Evolutionary conservation across 2,888 invertebrate genomes (phyloP).

Genomic region (Melanotus villosus): DNA sequence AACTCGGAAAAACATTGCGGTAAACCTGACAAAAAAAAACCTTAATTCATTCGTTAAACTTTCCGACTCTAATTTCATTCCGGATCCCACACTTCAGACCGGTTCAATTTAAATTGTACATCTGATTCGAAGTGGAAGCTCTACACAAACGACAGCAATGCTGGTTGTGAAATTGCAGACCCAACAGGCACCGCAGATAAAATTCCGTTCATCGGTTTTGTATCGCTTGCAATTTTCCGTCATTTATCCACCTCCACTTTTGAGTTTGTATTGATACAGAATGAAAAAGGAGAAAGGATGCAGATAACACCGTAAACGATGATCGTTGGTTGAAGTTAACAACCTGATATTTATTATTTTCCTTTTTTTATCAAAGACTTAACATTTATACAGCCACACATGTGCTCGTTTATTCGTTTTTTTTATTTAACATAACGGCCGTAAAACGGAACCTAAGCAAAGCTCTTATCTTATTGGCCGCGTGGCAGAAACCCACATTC

Average conservation of each 20-base stretch:
- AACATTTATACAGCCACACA: slow-evolving; percentile 5
- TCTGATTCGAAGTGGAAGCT: slow-evolving; percentile 5
- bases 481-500: too few species aligned
- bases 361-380: neutral
- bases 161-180: neutral
- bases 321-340: neutral
- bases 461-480: too few species aligned
- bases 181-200: neutral
- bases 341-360: neutral
- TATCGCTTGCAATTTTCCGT: slow-evolving; percentile 4
- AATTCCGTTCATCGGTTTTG: neutral
- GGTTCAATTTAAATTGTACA: slow-evolving; percentile 14
- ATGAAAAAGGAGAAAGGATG: neutral
- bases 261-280: neutral
- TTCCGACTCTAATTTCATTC: slow-evolving; percentile 3
- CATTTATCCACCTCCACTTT: neutral
- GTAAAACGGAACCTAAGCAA: neutral
- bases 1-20: neutral
- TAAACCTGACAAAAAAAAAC: neutral
- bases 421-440: neutral
- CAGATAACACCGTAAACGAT: neutral
- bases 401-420: neutral
- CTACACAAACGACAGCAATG: neutral
- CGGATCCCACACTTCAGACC: neutral
- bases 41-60: neutral